Evolutionary conservation across 2,113 vertebrate species (phyloP).

Genomic region (Chrysochloris asiatica): DNA sequence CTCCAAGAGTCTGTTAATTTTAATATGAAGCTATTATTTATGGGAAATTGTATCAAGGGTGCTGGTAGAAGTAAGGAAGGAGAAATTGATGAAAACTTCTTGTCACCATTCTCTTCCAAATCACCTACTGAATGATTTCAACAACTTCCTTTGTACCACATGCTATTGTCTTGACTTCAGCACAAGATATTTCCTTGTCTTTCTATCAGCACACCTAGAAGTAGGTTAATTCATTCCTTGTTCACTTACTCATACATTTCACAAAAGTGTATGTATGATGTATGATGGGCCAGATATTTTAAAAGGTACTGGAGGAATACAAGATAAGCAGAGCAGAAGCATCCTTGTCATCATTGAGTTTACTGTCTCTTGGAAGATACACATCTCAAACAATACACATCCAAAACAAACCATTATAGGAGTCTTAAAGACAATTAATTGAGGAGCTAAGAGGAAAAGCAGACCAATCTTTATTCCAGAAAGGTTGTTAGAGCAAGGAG

Average conservation of each 20-base stretch:
- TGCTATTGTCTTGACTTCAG: neutral
- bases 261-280: neutral
- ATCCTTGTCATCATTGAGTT: neutral
- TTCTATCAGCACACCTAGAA: neutral
- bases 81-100: constrained; percentile 51
- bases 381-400: neutral
- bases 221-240: neutral
- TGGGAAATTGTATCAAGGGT: constrained; percentile 54
- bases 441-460: neutral
- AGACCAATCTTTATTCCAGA: neutral
- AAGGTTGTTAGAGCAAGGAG: neutral
- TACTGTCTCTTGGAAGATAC: neutral
- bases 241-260: neutral
- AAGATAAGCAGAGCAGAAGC: neutral
- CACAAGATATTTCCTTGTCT: neutral
- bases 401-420: neutral
- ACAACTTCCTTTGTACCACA: neutral
- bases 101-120: constrained; percentile 37
- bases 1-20: constrained; percentile 77
- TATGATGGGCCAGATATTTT: neutral
- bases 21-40: constrained; percentile 75
- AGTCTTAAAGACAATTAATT: neutral
- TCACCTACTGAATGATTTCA: neutral
- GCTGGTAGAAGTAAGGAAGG: constrained; percentile 6
- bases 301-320: neutral